These are phyloP conservation scores for Silurus meridionalis DNA, from an alignment of 2,113 vertebrate species.

Conservation along the genomic window DNA sequence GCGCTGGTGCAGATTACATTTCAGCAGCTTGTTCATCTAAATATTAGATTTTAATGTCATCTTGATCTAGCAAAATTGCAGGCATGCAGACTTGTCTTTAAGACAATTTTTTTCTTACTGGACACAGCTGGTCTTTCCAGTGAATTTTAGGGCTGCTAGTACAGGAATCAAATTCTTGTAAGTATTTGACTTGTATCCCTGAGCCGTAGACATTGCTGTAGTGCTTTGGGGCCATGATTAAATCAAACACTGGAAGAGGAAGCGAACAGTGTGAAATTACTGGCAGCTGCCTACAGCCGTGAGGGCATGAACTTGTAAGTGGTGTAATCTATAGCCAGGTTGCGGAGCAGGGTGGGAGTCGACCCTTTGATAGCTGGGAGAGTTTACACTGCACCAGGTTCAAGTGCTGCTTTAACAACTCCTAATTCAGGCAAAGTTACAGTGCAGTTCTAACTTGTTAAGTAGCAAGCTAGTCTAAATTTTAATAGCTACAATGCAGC, in stretches of 20 bases:
- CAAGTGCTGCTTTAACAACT: conserved; percentile 31
- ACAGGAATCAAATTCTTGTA: conserved; percentile 37
- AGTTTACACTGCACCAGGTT: neutral
- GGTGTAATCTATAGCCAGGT: conserved; percentile 18
- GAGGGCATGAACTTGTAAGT: conserved; percentile 34
- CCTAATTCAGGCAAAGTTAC: conserved; percentile 43
- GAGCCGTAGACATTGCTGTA: conserved; percentile 37
- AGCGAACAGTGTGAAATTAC: conserved; percentile 57
- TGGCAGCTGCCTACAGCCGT: conserved; percentile 55
- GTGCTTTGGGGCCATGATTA: conserved; percentile 55
- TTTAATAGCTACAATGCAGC: neutral
- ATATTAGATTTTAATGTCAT: conserved; percentile 8
- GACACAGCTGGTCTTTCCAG: neutral
- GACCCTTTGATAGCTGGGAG: conserved; percentile 6
- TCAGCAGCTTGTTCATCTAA: conserved; percentile 10
- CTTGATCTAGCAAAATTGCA: neutral
- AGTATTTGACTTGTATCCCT: conserved; percentile 13
- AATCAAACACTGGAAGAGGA: conserved; percentile 63
- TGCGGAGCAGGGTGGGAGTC: neutral
- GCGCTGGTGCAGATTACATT: conserved; percentile 12
- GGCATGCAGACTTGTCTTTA: neutral
- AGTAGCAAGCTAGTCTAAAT: neutral
- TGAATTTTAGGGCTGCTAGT: conserved; percentile 8
- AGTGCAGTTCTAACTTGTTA: neutral
- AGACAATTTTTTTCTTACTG: no score